These are phyloP conservation scores for Capreolus pygargus DNA, from an alignment of 2,113 vertebrate species.

Conservation along the genomic window DNA sequence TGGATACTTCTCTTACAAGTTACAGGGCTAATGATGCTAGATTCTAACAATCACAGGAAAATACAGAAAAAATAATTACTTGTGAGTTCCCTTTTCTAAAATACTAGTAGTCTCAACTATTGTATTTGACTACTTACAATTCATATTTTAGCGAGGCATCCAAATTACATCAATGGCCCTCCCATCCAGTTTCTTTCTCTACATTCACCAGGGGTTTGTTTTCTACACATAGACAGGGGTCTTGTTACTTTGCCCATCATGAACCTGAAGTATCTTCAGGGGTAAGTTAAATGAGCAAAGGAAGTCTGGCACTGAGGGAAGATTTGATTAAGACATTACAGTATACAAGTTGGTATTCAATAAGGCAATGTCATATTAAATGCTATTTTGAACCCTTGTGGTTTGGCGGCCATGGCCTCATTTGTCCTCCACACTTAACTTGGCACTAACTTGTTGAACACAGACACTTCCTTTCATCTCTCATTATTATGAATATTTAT, in stretches of 20 bases:
- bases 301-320: conserved; percentile 37
- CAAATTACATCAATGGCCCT: neutral
- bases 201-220: neutral
- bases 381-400: conserved; percentile 25
- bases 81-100: neutral
- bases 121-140: neutral
- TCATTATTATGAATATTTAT: conserved; percentile 32
- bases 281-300: neutral
- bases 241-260: neutral
- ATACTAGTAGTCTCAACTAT: neutral
- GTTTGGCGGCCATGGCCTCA: conserved; percentile 2
- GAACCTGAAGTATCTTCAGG: conserved; percentile 23
- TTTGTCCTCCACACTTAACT: conserved; percentile 46
- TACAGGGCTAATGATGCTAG: neutral
- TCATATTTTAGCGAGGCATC: neutral
- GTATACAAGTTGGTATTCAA: conserved; percentile 33
- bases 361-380: conserved; percentile 55
- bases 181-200: neutral
- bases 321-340: conserved; percentile 33
- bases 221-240: neutral
- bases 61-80: neutral
- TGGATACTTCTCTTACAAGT: neutral
- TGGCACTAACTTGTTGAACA: conserved; percentile 50
- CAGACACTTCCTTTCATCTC: conserved; percentile 49
- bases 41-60: neutral